These are phyloP conservation scores for Drosophila greeni DNA, from an alignment of 2,888 invertebrate species.

Conservation along the genomic window DNA sequence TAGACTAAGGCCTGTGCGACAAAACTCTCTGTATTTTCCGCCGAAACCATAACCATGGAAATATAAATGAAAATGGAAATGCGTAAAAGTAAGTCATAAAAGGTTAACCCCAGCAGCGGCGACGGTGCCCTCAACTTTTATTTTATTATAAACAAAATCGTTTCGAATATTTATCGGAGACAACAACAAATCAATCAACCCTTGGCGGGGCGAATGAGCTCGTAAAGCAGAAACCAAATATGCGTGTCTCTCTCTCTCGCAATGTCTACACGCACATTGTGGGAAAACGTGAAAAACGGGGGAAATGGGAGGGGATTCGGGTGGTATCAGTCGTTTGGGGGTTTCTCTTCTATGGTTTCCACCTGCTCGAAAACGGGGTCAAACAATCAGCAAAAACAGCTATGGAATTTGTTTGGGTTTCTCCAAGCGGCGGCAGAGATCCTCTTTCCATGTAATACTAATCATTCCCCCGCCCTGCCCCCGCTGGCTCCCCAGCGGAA, in stretches of 20 bases:
- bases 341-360: slow-evolving; percentile 42
- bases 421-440: slow-evolving; percentile 3
- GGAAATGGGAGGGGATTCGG: background rate
- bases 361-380: slow-evolving; percentile 36
- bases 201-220: slow-evolving; percentile 29
- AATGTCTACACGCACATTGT: too few species aligned
- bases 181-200: slow-evolving; percentile 60
- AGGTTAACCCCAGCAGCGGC: background rate
- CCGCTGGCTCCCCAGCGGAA: background rate
- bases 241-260: slow-evolving; percentile 25
- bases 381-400: slow-evolving; percentile 21
- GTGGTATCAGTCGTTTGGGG: background rate
- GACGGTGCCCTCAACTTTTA: slow-evolving; percentile 31
- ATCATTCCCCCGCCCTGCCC: slow-evolving; percentile 3
- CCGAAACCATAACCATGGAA: slow-evolving; percentile 10
- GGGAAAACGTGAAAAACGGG: too few species aligned
- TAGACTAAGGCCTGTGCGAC: background rate
- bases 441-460: slow-evolving; percentile 8
- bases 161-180: slow-evolving; percentile 63
- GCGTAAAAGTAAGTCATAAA: slow-evolving; percentile 14
- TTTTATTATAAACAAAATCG: slow-evolving; percentile 69
- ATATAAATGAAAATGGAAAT: slow-evolving; percentile 13
- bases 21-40: background rate
- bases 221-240: slow-evolving; percentile 8
- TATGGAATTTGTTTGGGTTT: slow-evolving; percentile 20